Conservation (phyloP, 2,888 invertebrate species). For the Phengaris arion region DNA sequence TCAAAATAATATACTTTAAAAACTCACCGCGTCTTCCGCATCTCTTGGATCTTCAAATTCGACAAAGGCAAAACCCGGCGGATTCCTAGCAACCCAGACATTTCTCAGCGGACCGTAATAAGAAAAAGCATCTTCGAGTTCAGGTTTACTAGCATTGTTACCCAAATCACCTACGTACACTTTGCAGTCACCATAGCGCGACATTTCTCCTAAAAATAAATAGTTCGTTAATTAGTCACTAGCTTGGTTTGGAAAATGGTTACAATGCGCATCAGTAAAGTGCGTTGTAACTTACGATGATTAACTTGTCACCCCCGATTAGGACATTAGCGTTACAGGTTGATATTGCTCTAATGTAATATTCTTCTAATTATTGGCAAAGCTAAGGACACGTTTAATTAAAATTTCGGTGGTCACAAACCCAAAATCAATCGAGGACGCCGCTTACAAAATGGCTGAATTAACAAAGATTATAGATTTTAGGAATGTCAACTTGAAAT, state of each 20-base stretch:
- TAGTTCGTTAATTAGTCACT: conserved; percentile 1
- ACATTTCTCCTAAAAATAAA: conserved; percentile 74
- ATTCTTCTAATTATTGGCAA: not conserved
- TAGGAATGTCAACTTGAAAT: not conserved
- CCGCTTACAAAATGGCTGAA: conserved; percentile 14
- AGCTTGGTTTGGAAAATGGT: not conserved
- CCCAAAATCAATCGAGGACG: not conserved
- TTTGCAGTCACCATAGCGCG: conserved; percentile 93
- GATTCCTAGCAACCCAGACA: conserved; percentile 98
- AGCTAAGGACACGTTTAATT: not conserved
- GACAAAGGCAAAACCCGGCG: conserved; percentile 96
- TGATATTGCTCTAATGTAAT: not conserved
- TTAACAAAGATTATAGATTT: not conserved
- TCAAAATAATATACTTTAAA: conserved; percentile 44
- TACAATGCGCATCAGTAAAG: not conserved
- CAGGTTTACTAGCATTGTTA: conserved; percentile 93
- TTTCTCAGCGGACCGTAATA: conserved; percentile 95
- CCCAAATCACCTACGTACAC: conserved; percentile 98
- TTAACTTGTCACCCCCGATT: not conserved
- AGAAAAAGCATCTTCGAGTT: conserved; percentile 94
- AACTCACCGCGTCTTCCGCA: conserved; percentile 91
- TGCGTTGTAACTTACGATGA: not conserved
- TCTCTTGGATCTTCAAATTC: conserved; percentile 96
- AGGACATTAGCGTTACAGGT: not conserved
- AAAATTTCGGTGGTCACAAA: not conserved